These are phyloP conservation scores for Pollenia angustigena DNA, from an alignment of 2,888 invertebrate species.

Conservation along the genomic window DNA sequence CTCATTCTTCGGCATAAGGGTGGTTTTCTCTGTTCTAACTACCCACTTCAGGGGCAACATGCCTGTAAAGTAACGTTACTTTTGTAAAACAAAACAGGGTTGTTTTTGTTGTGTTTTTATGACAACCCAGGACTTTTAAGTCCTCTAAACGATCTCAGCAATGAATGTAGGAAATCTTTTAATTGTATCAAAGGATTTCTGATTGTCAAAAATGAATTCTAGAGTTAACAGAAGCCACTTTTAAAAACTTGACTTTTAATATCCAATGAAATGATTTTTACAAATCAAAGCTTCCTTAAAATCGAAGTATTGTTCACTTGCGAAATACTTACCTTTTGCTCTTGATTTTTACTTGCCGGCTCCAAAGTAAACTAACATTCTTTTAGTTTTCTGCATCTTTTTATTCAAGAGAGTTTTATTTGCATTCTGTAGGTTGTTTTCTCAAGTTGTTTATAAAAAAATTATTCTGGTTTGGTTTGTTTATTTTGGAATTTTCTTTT, in stretches of 20 bases:
- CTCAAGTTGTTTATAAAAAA: constrained; percentile 19
- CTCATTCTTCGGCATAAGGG: constrained; percentile 55
- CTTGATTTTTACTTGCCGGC: too few species aligned
- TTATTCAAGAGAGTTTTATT: not conserved
- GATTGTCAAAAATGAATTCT: too few species aligned
- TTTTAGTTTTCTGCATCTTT: constrained; percentile 14
- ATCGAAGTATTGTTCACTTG: too few species aligned
- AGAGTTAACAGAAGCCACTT: not conserved
- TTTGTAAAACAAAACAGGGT: constrained; percentile 58
- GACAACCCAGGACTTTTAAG: constrained; percentile 34
- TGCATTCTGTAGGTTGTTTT: not conserved
- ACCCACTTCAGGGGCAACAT: not conserved
- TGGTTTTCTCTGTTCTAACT: constrained; percentile 38
- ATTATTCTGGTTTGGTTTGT: constrained; percentile 25
- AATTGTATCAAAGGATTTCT: too few species aligned
- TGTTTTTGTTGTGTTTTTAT: constrained; percentile 54
- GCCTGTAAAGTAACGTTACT: constrained; percentile 46
- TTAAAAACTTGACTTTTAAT: not conserved
- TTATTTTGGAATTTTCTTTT: constrained; percentile 45
- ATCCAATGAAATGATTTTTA: not conserved
- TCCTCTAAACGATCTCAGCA: too few species aligned
- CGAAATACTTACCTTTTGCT: too few species aligned
- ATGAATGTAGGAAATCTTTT: too few species aligned
- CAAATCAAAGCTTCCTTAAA: too few species aligned
- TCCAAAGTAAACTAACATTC: not conserved